phyloP scores from a whole-genome alignment of 2,113 vertebrate species.

The Corynorhinus townsendii region DNA sequence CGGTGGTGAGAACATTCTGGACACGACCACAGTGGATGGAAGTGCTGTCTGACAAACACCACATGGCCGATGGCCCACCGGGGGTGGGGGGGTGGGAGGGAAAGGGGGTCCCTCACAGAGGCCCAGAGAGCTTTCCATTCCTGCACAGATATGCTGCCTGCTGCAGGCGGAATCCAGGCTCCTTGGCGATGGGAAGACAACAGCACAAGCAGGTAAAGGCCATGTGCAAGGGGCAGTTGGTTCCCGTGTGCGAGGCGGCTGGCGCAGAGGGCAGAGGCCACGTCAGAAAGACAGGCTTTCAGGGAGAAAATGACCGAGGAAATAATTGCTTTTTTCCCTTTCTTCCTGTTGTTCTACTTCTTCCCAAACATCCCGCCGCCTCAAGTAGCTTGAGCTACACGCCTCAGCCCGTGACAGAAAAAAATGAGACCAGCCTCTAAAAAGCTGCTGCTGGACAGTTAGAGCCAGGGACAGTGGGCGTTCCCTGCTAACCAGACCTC shows the following conservation, averaged over 20 bases:
- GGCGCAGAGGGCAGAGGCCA: background rate
- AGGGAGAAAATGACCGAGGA: background rate
- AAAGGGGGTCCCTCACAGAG: too few species aligned
- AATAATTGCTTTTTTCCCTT: background rate
- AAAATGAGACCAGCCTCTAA: background rate
- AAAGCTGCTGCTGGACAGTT: fast-evolving
- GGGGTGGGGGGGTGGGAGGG: too few species aligned
- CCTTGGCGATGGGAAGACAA: background rate
- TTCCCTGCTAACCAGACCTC: too few species aligned
- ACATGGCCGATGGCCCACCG: fast-evolving
- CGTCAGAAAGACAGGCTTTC: background rate
- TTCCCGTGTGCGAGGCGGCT: too few species aligned
- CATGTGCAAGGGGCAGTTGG: fast-evolving
- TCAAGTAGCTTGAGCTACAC: background rate
- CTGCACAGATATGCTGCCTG: fast-evolving
- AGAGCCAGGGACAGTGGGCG: background rate
- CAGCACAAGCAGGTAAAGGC: background rate
- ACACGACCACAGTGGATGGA: too few species aligned
- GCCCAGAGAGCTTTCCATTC: background rate
- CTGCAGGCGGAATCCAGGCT: background rate
- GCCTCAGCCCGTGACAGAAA: too few species aligned
- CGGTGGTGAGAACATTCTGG: background rate
- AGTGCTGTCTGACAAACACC: too few species aligned
- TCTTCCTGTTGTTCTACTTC: background rate
- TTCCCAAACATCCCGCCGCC: background rate